Percentiles rank a stretch among this genome's conserved stretches.
These are phyloP conservation scores for Andrena dorsata DNA, from an alignment of 2,888 invertebrate genomes.

Conservation along the genomic window DNA sequence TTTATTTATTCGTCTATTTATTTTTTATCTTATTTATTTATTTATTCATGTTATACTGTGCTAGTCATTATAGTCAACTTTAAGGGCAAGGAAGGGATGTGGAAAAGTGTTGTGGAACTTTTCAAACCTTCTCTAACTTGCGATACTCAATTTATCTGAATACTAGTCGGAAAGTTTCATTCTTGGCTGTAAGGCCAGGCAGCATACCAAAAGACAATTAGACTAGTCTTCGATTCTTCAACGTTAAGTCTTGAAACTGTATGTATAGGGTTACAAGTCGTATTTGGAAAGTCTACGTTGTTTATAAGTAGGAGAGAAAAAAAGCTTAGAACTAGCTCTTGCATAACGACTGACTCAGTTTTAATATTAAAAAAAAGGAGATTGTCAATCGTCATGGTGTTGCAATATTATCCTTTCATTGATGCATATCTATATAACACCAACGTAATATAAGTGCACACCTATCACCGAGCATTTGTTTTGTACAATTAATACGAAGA, in stretches of 20 bases:
- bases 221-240: constrained; percentile 68
- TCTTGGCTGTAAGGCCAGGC: constrained; percentile 67
- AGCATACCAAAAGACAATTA: constrained; percentile 76
- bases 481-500: constrained; percentile 11
- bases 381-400: constrained; percentile 63
- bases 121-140: constrained; percentile 61
- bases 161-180: constrained; percentile 72
- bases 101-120: constrained; percentile 47
- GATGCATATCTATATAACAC: constrained; percentile 50
- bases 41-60: constrained; percentile 31
- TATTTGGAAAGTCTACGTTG: constrained; percentile 75
- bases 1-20: constrained; percentile 64
- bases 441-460: constrained; percentile 21
- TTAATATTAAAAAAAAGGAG: constrained; percentile 52
- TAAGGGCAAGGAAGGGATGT: constrained; percentile 23
- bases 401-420: constrained; percentile 25
- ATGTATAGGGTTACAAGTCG: constrained; percentile 74
- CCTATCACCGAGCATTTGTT: constrained; percentile 22
- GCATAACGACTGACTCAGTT: constrained; percentile 67
- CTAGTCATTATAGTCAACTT: constrained; percentile 49
- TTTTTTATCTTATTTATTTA: constrained; percentile 62
- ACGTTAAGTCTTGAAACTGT: constrained; percentile 74
- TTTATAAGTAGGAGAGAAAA: constrained; percentile 70
- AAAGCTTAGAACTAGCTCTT: constrained; percentile 63
- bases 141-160: constrained; percentile 68